phyloP scores from a whole-genome alignment of 2,888 invertebrate genomes.

The Lacanobia oleracea region DNA sequence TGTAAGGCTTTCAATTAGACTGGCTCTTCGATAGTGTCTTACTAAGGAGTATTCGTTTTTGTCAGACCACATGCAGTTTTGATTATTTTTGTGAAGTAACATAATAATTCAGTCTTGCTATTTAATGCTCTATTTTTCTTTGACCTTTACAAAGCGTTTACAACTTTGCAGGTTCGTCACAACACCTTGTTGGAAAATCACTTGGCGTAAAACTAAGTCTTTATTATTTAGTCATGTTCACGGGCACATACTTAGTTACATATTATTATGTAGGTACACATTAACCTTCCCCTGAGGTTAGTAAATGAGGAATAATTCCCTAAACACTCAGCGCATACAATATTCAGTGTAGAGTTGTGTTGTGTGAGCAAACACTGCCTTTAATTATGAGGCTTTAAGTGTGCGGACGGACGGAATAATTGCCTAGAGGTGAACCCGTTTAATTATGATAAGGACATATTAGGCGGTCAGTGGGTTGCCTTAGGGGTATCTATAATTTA shows the following conservation, averaged over 20 bases:
- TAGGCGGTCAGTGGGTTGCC: too few species aligned
- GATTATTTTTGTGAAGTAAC: not conserved
- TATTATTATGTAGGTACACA: constrained; percentile 4
- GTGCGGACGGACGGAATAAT: not conserved
- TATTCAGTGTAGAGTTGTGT: constrained; percentile 68
- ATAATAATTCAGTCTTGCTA: not conserved
- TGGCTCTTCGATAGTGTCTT: not conserved
- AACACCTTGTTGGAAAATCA: constrained; percentile 16
- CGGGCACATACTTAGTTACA: not conserved
- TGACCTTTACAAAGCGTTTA: too few species aligned
- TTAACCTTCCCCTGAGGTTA: constrained; percentile 43
- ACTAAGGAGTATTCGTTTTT: not conserved
- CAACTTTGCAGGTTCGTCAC: too few species aligned
- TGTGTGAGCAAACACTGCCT: constrained; percentile 57
- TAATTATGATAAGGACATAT: too few species aligned
- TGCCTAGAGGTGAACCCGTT: not conserved
- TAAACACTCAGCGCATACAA: constrained; percentile 65
- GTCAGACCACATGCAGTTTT: not conserved
- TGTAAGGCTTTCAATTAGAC: not conserved
- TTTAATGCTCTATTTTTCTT: not conserved
- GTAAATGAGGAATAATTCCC: constrained; percentile 69
- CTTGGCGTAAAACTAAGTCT: constrained; percentile 14
- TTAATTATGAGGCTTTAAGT: constrained; percentile 62
- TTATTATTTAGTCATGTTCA: constrained; percentile 8
- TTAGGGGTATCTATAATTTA: too few species aligned